Conservation (phyloP, 2,113 vertebrate genomes). For the Neopipo cinnamomea region DNA sequence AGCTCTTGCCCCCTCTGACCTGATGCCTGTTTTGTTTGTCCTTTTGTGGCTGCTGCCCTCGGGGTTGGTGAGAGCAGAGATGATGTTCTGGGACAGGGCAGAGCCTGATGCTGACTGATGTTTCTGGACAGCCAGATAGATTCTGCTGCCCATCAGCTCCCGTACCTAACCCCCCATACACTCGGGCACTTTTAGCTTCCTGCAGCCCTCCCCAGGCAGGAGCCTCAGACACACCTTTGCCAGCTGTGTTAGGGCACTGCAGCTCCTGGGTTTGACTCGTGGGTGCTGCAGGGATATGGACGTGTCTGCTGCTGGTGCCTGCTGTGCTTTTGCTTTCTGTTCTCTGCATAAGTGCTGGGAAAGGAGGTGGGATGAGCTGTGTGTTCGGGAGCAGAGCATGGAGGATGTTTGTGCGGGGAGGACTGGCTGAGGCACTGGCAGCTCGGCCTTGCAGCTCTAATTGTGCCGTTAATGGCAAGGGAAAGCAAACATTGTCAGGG, state of each 20-base stretch:
- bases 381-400: background rate
- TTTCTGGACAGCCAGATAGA: background rate
- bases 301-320: background rate
- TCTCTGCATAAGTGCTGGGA: background rate
- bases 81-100: background rate
- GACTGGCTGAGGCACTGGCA: background rate
- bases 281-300: background rate
- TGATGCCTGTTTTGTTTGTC: background rate
- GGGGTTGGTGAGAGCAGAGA: background rate
- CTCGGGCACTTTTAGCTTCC: fast-evolving
- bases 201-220: background rate
- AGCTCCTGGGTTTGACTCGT: background rate
- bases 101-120: background rate
- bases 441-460: background rate
- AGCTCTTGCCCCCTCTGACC: background rate
- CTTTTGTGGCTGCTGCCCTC: background rate
- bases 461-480: background rate
- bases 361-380: background rate
- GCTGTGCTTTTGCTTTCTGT: background rate
- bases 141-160: background rate
- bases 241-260: background rate
- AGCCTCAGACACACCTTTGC: background rate
- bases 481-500: background rate
- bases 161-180: background rate
- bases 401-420: background rate